A percentile compares a stretch with the other conserved stretches of the same genome.
Evolutionary conservation across 2,888 invertebrate genomes (phyloP).

Genomic region (Orthonychiurus folsomi): DNA sequence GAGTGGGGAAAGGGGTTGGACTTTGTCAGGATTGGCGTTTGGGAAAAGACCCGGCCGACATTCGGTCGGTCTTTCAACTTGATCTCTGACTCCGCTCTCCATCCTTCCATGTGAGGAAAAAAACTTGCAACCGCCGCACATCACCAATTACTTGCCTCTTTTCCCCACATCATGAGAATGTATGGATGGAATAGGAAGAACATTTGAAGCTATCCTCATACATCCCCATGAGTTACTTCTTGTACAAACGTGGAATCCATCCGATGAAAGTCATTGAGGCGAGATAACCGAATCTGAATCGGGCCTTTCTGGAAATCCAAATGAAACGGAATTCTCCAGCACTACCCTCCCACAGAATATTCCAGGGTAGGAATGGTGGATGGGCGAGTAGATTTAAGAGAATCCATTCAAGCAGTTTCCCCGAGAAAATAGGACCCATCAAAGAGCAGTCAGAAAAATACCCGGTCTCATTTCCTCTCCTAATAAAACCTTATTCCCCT

Average conservation of each 20-base stretch:
- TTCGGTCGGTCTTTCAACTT: not conserved
- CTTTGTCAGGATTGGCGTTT: not conserved
- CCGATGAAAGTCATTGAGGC: constrained; percentile 1
- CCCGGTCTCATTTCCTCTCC: not conserved
- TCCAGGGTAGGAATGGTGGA: too few species aligned
- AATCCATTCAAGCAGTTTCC: too few species aligned
- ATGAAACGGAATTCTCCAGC: not conserved
- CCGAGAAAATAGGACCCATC: not conserved
- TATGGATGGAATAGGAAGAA: too few species aligned
- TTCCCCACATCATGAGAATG: constrained; percentile 1
- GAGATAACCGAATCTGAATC: constrained; percentile 13
- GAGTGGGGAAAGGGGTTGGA: not conserved
- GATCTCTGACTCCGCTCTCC: not conserved
- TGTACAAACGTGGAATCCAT: too few species aligned
- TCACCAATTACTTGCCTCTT: not conserved
- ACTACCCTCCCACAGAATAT: not conserved
- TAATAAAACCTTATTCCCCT: not conserved
- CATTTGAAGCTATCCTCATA: not conserved
- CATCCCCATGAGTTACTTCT: too few species aligned
- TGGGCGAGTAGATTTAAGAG: too few species aligned
- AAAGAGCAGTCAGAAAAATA: not conserved
- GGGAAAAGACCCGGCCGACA: not conserved
- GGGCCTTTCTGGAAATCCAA: constrained; percentile 6
- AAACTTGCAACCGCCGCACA: constrained; percentile 1
- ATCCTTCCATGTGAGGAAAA: not conserved